Percentiles rank a stretch among this genome's conserved stretches.
Evolutionary conservation across 2,888 invertebrate species (phyloP).

Genomic region (Autographa gamma): DNA sequence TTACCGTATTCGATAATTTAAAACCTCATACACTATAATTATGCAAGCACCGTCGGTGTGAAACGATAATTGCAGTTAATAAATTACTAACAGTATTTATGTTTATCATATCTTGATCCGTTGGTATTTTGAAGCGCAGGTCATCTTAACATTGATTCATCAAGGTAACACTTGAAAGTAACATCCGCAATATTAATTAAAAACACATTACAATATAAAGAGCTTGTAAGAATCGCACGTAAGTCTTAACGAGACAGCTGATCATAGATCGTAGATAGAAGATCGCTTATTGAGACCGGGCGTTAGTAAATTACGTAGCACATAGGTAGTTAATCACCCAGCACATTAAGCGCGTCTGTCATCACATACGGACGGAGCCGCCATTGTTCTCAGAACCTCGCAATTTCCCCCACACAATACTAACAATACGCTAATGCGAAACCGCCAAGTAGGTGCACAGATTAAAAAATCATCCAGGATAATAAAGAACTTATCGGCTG

Average conservation of each 20-base stretch:
- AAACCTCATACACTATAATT: background rate
- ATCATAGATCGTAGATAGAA: background rate
- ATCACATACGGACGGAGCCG: conserved; percentile 25
- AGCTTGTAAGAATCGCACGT: background rate
- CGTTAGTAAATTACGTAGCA: conserved; percentile 20
- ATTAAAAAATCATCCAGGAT: conserved; percentile 88
- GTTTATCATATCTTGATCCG: background rate
- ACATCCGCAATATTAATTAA: background rate
- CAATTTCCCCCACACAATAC: conserved; percentile 63
- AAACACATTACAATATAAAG: background rate
- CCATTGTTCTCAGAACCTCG: conserved; percentile 57
- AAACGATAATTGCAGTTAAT: background rate
- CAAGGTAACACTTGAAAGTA: background rate
- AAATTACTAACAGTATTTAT: background rate
- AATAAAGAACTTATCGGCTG: conserved; percentile 87
- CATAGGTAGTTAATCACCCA: conserved; percentile 47
- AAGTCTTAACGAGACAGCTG: conserved; percentile 1
- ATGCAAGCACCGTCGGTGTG: background rate
- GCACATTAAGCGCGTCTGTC: conserved; percentile 52
- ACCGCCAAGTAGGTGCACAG: conserved; percentile 77
- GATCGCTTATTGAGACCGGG: background rate
- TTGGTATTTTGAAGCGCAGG: background rate
- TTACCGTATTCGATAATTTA: background rate
- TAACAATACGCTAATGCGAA: conserved; percentile 79
- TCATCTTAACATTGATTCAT: background rate